A percentile compares a stretch with the other conserved stretches of the same genome.
These are phyloP conservation scores for Caenorhabditis sp. DNA, from an alignment of 2,888 invertebrate species.

Conservation along the genomic window DNA sequence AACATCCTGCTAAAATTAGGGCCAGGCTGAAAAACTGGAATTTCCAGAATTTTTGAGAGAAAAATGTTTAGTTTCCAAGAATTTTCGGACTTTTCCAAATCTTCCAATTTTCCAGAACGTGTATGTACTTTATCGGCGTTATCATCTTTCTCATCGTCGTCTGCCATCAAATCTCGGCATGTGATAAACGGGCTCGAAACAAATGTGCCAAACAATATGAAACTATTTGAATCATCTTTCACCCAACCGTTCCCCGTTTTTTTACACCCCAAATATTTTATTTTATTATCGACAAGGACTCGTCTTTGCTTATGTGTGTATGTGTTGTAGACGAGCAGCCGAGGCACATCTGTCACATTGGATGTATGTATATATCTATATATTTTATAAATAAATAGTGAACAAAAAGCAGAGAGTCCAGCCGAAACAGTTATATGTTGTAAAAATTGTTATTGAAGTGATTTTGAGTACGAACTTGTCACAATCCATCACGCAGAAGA, in stretches of 20 bases:
- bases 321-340: background rate
- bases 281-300: background rate
- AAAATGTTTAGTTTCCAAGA: too few relatives aligned
- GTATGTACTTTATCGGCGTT: constrained; percentile 6
- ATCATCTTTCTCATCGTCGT: constrained; percentile 12
- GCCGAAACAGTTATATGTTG: constrained; percentile 1
- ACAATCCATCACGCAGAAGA: background rate
- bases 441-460: background rate
- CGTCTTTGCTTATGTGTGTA: background rate
- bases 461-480: background rate
- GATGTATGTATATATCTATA: background rate
- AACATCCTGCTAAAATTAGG: too few relatives aligned
- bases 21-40: too few relatives aligned
- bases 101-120: constrained; percentile 24
- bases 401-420: background rate
- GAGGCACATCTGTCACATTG: constrained; percentile 1
- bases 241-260: background rate
- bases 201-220: background rate
- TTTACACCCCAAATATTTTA: background rate
- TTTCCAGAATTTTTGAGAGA: too few relatives aligned
- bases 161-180: constrained; percentile 33
- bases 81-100: constrained; percentile 9
- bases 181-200: background rate
- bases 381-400: background rate
- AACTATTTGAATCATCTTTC: background rate